A percentile compares a stretch with the other conserved stretches of the same genome.
These are phyloP conservation scores for Pterocles burchelli DNA, from an alignment of 2,113 vertebrate species.

Conservation along the genomic window DNA sequence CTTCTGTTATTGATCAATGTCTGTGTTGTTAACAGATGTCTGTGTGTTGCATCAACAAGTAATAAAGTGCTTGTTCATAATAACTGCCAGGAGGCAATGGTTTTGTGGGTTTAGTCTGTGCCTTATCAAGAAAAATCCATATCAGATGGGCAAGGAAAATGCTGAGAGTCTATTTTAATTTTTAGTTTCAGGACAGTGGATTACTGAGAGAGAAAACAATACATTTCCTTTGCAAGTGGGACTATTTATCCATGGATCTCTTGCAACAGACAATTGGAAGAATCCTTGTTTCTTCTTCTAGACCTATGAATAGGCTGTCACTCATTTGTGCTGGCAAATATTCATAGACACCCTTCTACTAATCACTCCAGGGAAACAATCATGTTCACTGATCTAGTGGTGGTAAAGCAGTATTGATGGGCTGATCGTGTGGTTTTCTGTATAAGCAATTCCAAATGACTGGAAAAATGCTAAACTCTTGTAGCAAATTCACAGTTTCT, in stretches of 20 bases:
- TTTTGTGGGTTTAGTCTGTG: not conserved
- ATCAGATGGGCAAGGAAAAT: not conserved
- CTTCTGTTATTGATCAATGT: not conserved
- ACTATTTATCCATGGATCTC: not conserved
- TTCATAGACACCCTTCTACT: not conserved
- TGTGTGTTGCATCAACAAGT: constrained; percentile 5
- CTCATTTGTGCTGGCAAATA: not conserved
- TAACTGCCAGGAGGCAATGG: not conserved
- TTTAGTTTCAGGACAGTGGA: not conserved
- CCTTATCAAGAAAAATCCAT: not conserved
- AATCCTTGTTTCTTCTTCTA: not conserved
- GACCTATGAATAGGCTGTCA: not conserved
- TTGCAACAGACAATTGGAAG: not conserved
- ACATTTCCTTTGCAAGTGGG: not conserved
- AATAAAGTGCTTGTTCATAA: not conserved
- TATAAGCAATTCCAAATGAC: not conserved
- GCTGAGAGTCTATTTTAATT: not conserved
- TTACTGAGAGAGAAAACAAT: not conserved
- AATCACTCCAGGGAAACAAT: not conserved
- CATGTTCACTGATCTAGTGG: not conserved
- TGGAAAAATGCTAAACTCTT: not conserved
- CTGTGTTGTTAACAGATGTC: constrained; percentile 36
- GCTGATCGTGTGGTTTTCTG: not conserved
- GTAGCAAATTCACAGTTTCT: not conserved
- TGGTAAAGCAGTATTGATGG: not conserved